These are phyloP conservation scores for Spea bombifrons DNA, from an alignment of 2,113 vertebrate species.

Conservation along the genomic window DNA sequence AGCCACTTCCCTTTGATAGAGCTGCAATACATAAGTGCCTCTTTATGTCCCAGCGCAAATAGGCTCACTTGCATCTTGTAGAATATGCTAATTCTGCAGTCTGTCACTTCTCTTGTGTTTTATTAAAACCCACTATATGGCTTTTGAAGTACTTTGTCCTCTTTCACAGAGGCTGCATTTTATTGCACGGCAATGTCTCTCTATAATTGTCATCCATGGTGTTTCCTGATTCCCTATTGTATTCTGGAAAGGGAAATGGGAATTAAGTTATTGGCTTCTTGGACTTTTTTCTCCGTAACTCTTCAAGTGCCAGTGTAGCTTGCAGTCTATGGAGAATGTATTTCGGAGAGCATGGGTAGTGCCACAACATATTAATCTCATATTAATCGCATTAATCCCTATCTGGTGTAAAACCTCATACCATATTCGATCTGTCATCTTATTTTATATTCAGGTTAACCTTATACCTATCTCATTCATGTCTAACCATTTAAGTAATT, in stretches of 20 bases:
- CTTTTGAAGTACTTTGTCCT: constrained; percentile 38
- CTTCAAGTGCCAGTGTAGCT: neutral
- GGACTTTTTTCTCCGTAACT: neutral
- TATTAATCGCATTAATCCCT: too few relatives aligned
- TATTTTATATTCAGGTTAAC: too few relatives aligned
- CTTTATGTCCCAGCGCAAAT: constrained; percentile 25
- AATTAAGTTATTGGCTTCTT: neutral
- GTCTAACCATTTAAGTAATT: too few relatives aligned
- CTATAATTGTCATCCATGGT: constrained; percentile 25
- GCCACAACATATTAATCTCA: too few relatives aligned
- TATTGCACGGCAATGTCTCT: constrained; percentile 18
- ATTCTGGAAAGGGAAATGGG: constrained; percentile 1
- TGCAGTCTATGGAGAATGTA: neutral
- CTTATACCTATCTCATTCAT: too few relatives aligned
- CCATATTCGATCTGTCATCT: too few relatives aligned
- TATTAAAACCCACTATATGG: neutral
- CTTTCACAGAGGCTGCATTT: constrained; percentile 16
- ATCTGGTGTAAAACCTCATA: too few relatives aligned
- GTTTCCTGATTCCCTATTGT: constrained; percentile 39
- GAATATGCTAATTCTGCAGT: constrained; percentile 20
- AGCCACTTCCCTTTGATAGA: neutral
- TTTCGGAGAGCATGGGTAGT: constrained; percentile 20
- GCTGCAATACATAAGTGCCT: neutral
- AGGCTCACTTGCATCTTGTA: constrained; percentile 13
- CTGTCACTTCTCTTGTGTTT: neutral